Evolutionary conservation across 2,797 vertebrate genomes (phyloP).

Genomic region (Brachyrhaphis roseni): DNA sequence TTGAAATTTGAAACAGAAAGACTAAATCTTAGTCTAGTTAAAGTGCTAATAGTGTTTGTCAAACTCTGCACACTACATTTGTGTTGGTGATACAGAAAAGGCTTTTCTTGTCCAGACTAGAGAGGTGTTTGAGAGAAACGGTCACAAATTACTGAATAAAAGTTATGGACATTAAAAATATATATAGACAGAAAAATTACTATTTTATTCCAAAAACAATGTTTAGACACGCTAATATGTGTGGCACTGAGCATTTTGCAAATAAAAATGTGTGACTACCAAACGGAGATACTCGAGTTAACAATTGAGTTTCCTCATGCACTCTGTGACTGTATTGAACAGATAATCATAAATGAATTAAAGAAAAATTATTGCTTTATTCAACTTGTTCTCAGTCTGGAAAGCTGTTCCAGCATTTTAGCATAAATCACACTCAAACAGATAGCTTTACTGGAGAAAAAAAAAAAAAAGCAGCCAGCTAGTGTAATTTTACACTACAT

Average conservation of each 20-base stretch:
- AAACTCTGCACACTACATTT: neutral
- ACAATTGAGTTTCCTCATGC: neutral
- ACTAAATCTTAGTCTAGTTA: neutral
- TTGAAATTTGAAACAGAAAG: neutral
- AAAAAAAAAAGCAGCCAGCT: neutral
- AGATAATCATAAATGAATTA: neutral
- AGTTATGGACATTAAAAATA: neutral
- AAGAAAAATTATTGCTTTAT: slow-evolving; percentile 8
- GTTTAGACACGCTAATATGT: neutral
- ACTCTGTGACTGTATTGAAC: neutral
- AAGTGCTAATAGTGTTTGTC: neutral
- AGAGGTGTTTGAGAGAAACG: neutral
- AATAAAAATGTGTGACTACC: neutral
- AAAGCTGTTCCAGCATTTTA: slow-evolving; percentile 23
- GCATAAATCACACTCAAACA: slow-evolving; percentile 3
- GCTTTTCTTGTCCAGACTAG: neutral
- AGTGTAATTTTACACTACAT: slow-evolving; percentile 21
- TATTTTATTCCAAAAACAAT: neutral
- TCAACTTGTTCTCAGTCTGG: slow-evolving; percentile 10
- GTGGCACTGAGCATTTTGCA: neutral
- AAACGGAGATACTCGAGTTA: neutral
- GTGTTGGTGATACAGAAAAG: neutral
- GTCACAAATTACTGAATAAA: neutral
- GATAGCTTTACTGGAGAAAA: neutral
- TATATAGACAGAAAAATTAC: neutral